Conservation (phyloP, 2,797 vertebrate species). For the Hemitrygon akajei region DNA sequence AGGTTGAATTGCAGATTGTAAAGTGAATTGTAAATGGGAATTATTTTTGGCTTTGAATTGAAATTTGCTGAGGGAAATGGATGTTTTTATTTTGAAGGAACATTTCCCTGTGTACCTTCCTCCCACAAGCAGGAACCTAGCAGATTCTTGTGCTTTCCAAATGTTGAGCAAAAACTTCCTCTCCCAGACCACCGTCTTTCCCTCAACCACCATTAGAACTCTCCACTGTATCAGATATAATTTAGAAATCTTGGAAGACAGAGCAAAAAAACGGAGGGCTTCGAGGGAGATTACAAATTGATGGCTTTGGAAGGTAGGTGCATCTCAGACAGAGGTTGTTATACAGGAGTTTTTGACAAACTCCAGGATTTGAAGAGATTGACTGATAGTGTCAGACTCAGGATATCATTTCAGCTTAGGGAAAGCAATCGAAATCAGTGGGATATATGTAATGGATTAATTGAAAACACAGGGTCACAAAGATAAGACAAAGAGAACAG, state of each 20-base stretch:
- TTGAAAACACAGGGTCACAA: not conserved
- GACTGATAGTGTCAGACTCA: not conserved
- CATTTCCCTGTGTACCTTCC: not conserved
- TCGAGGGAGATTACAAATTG: not conserved
- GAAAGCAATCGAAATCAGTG: not conserved
- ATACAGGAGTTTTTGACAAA: no score
- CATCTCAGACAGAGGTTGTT: no score
- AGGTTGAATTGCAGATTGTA: not conserved
- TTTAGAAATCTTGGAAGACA: not conserved
- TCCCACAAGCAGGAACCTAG: not conserved
- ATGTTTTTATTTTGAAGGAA: not conserved
- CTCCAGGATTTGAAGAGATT: not conserved
- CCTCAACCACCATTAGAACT: not conserved
- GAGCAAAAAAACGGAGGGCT: no score
- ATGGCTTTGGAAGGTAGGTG: not conserved
- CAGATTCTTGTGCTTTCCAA: not conserved
- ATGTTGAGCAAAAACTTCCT: not conserved
- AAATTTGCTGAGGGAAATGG: not conserved
- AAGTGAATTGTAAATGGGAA: not conserved
- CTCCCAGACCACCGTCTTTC: no score
- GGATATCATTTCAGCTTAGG: not conserved
- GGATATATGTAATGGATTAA: not conserved
- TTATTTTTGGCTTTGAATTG: not conserved
- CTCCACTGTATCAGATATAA: not conserved
- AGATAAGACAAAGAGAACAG: not conserved